Evolutionary conservation across 2,113 vertebrate species (phyloP).

Genomic region (Catharus minimus): DNA sequence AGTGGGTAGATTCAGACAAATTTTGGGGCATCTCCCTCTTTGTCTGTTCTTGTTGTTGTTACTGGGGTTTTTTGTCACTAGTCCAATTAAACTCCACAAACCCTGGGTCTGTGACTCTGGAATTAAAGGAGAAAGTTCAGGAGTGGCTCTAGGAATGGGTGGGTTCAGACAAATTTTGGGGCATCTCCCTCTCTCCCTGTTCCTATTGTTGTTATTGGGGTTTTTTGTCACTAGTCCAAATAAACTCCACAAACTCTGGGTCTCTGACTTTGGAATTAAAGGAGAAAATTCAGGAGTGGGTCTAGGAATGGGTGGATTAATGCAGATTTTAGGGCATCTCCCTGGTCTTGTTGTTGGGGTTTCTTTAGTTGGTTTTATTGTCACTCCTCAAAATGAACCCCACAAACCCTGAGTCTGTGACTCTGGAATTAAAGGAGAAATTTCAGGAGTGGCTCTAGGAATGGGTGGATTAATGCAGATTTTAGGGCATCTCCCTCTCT

Average conservation of each 20-base stretch:
- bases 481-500: not conserved
- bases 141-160: constrained; percentile 5
- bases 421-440: constrained; percentile 41
- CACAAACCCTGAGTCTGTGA: fast-evolving
- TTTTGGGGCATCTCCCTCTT: no score
- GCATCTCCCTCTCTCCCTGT: not conserved
- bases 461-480: not conserved
- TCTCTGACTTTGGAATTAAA: not conserved
- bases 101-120: no score
- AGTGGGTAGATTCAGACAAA: no score
- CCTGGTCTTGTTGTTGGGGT: not conserved
- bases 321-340: not conserved
- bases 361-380: not conserved
- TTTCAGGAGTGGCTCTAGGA: constrained; percentile 35
- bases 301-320: not conserved
- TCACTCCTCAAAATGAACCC: not conserved
- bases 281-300: constrained; percentile 36
- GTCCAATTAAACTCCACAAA: no score
- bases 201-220: not conserved
- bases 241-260: fast-evolving
- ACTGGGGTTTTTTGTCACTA: no score
- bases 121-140: no score
- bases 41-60: no score
- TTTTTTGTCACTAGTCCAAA: not conserved
- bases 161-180: not conserved